Conservation (phyloP, 2,113 vertebrate species). For the Fukomys damarensis region DNA sequence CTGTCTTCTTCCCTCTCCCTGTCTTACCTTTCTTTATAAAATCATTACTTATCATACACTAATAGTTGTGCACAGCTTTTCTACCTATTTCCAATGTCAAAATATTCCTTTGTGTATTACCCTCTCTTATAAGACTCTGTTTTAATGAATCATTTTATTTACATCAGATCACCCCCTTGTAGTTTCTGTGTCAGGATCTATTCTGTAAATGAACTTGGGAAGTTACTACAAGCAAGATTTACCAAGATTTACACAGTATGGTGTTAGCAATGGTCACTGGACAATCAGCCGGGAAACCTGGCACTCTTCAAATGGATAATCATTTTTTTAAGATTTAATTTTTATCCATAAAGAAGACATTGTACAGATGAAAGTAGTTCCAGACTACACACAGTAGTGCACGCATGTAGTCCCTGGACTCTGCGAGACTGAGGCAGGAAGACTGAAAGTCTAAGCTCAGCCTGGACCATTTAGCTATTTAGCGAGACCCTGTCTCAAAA, state of each 20-base stretch:
- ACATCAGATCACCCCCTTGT: neutral
- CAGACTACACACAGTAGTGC: neutral
- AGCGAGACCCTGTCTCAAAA: neutral
- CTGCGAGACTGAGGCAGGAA: neutral
- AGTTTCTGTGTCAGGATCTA: neutral
- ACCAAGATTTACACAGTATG: neutral
- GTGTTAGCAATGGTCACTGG: neutral
- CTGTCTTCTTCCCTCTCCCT: neutral
- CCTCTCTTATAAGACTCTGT: neutral
- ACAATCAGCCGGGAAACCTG: neutral
- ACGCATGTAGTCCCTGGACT: neutral
- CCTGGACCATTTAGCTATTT: neutral
- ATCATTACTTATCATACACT: neutral
- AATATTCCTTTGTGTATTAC: neutral
- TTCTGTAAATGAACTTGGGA: neutral
- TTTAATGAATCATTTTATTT: constrained; percentile 1
- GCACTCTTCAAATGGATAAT: neutral
- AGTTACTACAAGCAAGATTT: neutral
- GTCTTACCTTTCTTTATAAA: neutral
- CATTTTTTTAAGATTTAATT: neutral
- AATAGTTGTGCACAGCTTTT: neutral
- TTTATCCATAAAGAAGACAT: neutral
- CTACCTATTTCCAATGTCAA: neutral
- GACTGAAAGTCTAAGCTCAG: neutral
- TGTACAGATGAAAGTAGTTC: neutral